These are phyloP conservation scores for Delphinapterus leucas DNA, from an alignment of 2,113 vertebrate genomes.

Conservation along the genomic window DNA sequence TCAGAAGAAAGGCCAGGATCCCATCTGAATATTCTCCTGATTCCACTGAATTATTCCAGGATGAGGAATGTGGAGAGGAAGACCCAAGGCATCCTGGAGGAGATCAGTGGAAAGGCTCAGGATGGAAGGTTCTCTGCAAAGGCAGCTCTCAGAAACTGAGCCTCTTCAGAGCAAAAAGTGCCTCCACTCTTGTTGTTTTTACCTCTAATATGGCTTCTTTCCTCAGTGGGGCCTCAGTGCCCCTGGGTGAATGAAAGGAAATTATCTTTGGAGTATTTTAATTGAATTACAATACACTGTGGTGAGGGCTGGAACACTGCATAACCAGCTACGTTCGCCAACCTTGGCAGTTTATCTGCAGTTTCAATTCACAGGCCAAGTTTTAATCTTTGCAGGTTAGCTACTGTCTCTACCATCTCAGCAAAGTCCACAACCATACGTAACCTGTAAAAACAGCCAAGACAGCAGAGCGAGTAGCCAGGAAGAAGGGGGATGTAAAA, in stretches of 20 bases:
- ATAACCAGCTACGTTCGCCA: background rate
- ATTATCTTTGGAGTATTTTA: background rate
- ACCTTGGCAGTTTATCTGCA: background rate
- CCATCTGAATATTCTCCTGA: background rate
- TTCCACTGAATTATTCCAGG: background rate
- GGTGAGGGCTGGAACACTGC: background rate
- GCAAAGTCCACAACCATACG: background rate
- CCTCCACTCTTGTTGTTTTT: background rate
- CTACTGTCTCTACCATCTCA: background rate
- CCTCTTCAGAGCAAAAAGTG: background rate
- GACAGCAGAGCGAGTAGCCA: background rate
- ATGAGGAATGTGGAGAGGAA: background rate
- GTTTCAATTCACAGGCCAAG: background rate
- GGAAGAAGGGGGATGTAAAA: background rate
- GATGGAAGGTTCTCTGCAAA: background rate
- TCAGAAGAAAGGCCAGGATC: background rate
- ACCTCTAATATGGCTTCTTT: background rate
- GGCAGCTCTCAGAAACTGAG: background rate
- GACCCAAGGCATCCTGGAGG: background rate
- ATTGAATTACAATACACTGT: background rate
- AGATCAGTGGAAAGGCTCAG: background rate
- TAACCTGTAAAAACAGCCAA: background rate
- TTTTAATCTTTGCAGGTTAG: background rate
- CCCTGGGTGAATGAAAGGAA: background rate
- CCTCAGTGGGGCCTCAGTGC: background rate